A percentile compares a stretch with the other conserved stretches of the same genome.
phyloP scores from a whole-genome alignment of 2,113 vertebrate species.

The Genyomyrus donnyi region DNA sequence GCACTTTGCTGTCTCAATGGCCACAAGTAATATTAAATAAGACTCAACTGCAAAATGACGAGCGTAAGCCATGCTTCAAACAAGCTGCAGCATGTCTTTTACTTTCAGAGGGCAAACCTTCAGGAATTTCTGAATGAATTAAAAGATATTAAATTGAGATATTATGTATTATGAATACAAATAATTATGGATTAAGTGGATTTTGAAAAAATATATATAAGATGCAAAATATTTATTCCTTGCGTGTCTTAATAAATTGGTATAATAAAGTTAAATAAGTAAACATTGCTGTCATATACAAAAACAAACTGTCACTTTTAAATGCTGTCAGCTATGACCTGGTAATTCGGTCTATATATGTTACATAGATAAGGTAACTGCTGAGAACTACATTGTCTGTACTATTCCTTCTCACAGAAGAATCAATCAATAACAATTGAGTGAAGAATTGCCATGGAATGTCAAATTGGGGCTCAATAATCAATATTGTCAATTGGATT shows the following conservation, averaged over 20 bases:
- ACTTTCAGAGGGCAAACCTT: slow-evolving; percentile 56
- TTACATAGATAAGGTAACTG: not conserved
- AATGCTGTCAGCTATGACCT: slow-evolving; percentile 5
- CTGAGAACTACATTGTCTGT: not conserved
- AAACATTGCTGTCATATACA: slow-evolving; percentile 16
- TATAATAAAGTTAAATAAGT: slow-evolving; percentile 24
- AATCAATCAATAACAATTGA: not conserved
- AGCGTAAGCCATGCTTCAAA: not conserved
- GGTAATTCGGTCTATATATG: not conserved
- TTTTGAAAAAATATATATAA: slow-evolving; percentile 6
- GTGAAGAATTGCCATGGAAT: not conserved
- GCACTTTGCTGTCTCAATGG: not conserved
- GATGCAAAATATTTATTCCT: slow-evolving; percentile 41
- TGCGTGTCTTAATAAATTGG: slow-evolving; percentile 28
- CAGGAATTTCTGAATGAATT: slow-evolving; percentile 43
- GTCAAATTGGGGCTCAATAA: slow-evolving; percentile 55
- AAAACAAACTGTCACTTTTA: not conserved
- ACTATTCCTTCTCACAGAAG: not conserved
- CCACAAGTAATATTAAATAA: not conserved
- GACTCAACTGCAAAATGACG: not conserved
- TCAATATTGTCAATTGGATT: slow-evolving; percentile 54
- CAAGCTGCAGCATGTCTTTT: not conserved
- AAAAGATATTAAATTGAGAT: slow-evolving; percentile 47
- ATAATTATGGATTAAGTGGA: slow-evolving; percentile 46
- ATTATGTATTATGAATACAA: slow-evolving; percentile 33